Base-by-base conservation (phyloP, 1,140 invertebrate genomes). In the Leptopilina boulardi region DNA sequence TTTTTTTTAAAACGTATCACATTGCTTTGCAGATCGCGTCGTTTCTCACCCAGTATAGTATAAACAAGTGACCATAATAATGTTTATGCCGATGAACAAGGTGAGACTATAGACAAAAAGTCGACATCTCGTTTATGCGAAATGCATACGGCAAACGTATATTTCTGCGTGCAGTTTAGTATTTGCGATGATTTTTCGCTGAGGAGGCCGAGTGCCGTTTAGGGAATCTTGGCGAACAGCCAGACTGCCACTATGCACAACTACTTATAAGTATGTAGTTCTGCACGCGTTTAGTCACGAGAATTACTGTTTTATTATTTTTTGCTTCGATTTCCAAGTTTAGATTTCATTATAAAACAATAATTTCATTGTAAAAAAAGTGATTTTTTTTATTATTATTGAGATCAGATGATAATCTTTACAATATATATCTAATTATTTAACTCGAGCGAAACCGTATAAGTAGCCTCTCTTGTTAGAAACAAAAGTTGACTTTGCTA, bases 201-300 rank as follows among this genome's bases (percentile, higher is more conserved):
- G 78, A 81, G 77, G 80, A 79, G 78, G 75, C 76, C 82, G 80
- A 86, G 78, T 84, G 74, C 88, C 89, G 88, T 89, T 89, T 90
- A 89, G 87, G 88, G 87, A 89, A 90, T 89, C 87, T 89, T 90
- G 87, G 85, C 86, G 79, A 66, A 70, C 78, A 51, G 72, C 80
- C 82, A 80, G 72, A 71, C 73, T 80, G 47, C 71, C 74, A 38
- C 75, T 78, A 70, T 74, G 74, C 71, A 73, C 80, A 47, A 77
- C 47, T 71, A 73, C 70, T 74, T 74, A 59, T 74, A 74, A 51
- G 73, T 59, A 72, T 47, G 42, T 47, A 19, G 41, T 44, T 44
- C 42, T 44, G 72, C 72, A 54, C 72, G 72, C 51, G 44, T 30
- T 47, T 74, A 74, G 56, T 13, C 56, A 11, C 11, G 56, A 5